Evolutionary conservation across 2,888 invertebrate genomes (phyloP).

Genomic region (Leptopilina syphax): DNA sequence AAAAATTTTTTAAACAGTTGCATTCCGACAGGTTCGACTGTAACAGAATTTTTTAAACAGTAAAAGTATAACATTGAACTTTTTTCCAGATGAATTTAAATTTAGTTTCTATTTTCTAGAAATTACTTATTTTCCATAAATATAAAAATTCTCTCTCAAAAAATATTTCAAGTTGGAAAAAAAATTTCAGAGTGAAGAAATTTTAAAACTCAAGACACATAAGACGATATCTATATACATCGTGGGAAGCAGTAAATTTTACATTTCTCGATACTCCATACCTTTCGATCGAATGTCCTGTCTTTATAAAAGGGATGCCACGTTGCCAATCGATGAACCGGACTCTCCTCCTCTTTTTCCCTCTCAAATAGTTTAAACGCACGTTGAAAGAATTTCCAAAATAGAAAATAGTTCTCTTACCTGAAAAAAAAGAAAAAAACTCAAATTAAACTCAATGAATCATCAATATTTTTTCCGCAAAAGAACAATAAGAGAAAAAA

Average conservation of each 20-base stretch:
- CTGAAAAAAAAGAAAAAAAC: constrained; percentile 8
- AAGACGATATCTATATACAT: constrained; percentile 52
- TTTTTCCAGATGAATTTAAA: too few species aligned
- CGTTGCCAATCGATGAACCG: constrained; percentile 55
- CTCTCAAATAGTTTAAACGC: constrained; percentile 3
- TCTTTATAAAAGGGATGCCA: constrained; percentile 48
- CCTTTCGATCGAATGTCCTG: constrained; percentile 56
- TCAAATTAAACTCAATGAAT: neutral
- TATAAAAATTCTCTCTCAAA: too few species aligned
- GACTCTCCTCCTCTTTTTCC: neutral
- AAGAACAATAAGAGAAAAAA: too few species aligned
- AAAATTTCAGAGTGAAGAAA: constrained; percentile 19
- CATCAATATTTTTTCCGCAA: neutral
- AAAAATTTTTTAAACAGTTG: too few species aligned
- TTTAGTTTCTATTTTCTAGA: too few species aligned
- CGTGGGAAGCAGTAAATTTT: constrained; percentile 56
- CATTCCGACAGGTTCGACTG: too few species aligned
- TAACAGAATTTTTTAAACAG: too few species aligned
- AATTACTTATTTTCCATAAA: too few species aligned
- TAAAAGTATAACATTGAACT: too few species aligned
- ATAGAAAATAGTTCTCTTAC: neutral
- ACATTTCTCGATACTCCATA: constrained; percentile 56
- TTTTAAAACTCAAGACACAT: constrained; percentile 48
- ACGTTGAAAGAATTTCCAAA: neutral
- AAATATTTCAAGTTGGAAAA: neutral